These are phyloP conservation scores for Pseudorectes ferrugineus DNA, from an alignment of 2,113 vertebrate genomes.

Conservation along the genomic window DNA sequence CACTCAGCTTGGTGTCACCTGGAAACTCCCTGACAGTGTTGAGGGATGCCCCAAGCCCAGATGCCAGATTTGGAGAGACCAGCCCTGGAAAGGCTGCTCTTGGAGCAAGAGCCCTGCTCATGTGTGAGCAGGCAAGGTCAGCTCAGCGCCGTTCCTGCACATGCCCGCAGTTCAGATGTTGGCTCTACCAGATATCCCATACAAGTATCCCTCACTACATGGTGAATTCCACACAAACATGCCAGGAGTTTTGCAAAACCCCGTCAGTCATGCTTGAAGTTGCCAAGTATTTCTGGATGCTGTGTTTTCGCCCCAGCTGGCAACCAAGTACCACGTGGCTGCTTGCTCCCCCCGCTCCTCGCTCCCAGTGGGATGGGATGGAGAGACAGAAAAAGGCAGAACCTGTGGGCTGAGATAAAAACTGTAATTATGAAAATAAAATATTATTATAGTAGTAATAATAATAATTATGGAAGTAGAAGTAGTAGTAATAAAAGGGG, in stretches of 20 bases:
- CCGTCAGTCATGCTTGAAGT: background rate
- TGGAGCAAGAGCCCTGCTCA: rapidly evolving
- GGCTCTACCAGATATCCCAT: background rate
- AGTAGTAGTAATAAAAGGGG: background rate
- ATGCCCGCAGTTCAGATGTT: rapidly evolving
- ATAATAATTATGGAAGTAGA: background rate
- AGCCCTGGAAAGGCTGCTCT: background rate
- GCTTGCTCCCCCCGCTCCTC: background rate
- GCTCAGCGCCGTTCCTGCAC: rapidly evolving
- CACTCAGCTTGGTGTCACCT: background rate
- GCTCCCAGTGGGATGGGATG: background rate
- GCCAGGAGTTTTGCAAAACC: background rate
- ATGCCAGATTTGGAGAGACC: background rate
- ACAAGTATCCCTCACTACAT: background rate
- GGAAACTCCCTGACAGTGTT: background rate
- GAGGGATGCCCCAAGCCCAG: background rate
- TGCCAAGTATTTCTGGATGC: background rate
- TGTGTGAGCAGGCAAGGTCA: rapidly evolving
- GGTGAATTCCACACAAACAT: background rate
- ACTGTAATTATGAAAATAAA: background rate
- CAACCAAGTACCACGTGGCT: rapidly evolving
- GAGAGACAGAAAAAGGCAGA: background rate
- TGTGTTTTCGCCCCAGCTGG: background rate
- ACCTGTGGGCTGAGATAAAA: background rate
- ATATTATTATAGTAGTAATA: background rate